phyloP scores from a whole-genome alignment of 2,113 vertebrate species.

The Alouatta palliata region DNA sequence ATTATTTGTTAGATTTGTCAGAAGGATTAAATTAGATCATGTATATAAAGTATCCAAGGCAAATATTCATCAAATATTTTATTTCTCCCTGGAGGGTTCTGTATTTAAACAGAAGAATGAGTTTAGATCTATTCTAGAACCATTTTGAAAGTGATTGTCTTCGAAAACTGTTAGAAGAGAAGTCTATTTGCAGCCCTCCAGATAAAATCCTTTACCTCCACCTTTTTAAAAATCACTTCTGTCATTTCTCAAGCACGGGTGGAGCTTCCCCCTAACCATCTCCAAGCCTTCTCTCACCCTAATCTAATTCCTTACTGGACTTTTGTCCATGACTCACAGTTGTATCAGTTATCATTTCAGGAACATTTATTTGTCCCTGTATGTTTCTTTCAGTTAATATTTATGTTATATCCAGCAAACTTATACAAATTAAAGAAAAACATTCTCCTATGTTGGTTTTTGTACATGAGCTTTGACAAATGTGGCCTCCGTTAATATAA shows the following conservation, averaged over 20 bases:
- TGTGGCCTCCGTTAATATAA: background rate
- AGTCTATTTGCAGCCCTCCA: background rate
- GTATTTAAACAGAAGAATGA: background rate
- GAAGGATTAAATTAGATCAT: conserved; percentile 24
- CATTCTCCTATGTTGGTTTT: background rate
- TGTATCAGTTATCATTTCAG: background rate
- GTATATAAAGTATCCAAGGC: background rate
- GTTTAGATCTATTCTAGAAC: conserved; percentile 10
- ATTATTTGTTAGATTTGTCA: conserved; percentile 10
- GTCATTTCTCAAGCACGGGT: background rate
- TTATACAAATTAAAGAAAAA: conserved; percentile 40
- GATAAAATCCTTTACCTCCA: background rate
- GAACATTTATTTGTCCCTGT: background rate
- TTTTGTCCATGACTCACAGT: background rate
- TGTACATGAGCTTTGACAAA: background rate
- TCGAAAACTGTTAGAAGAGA: background rate
- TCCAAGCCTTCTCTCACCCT: conserved; percentile 12
- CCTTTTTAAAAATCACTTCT: background rate
- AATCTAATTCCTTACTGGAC: conserved; percentile 24
- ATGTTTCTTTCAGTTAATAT: conserved; percentile 27
- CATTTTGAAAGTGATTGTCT: conserved; percentile 17
- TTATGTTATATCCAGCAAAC: conserved; percentile 21
- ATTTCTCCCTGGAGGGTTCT: background rate
- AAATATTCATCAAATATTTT: conserved; percentile 22
- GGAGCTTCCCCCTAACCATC: background rate